These are phyloP conservation scores for Dysdera silvatica DNA, from an alignment of 1,140 invertebrate species.

Conservation along the genomic window DNA sequence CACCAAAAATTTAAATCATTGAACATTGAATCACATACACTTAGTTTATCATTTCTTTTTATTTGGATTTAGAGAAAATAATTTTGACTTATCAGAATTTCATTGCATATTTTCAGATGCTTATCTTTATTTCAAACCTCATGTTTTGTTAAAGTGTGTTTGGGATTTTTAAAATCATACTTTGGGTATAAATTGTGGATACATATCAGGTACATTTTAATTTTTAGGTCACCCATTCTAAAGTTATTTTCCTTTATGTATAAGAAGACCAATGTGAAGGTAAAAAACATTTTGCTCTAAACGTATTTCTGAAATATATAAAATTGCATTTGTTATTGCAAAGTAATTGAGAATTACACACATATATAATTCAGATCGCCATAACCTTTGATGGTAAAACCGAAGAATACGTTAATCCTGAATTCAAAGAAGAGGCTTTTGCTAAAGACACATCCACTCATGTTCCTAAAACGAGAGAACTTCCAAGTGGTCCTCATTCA, in stretches of 20 bases:
- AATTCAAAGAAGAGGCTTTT: neutral
- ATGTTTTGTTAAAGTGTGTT: neutral
- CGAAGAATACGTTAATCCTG: conserved; percentile 12
- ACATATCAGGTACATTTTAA: neutral
- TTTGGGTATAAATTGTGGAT: neutral
- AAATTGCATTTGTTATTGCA: no score
- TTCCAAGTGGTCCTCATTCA: conserved; percentile 35
- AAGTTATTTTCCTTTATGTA: conserved; percentile 49
- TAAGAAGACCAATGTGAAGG: conserved; percentile 43
- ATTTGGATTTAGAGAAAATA: no score
- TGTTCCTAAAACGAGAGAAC: neutral
- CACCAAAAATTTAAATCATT: no score
- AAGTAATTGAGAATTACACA: no score
- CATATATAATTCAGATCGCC: conserved; percentile 7
- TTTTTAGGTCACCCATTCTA: conserved; percentile 42
- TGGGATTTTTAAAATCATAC: neutral
- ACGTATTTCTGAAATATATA: no score
- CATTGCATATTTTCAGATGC: no score
- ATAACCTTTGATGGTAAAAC: conserved; percentile 20
- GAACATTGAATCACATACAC: no score
- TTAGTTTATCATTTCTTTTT: no score
- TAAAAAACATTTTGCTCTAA: no score
- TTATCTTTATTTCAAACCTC: no score
- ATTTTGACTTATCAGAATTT: no score
- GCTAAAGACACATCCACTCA: neutral